These are phyloP conservation scores for Echeneis naucrates DNA, from an alignment of 2,797 vertebrate species.

Conservation along the genomic window DNA sequence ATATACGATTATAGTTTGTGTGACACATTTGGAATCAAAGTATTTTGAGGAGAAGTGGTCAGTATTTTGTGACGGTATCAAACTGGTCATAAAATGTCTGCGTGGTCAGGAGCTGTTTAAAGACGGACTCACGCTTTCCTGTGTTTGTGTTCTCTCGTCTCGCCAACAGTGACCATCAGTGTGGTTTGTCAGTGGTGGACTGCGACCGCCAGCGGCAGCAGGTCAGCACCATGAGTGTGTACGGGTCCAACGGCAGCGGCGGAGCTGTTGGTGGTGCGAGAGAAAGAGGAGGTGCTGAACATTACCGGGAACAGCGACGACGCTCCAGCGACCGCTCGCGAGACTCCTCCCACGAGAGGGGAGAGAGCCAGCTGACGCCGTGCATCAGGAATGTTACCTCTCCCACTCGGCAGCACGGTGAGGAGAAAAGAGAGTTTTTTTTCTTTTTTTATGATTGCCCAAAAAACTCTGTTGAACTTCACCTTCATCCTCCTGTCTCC, in stretches of 20 bases:
- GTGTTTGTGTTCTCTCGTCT: neutral
- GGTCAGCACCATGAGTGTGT: slow-evolving; percentile 89
- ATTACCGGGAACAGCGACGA: slow-evolving; percentile 80
- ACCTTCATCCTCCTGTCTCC: neutral
- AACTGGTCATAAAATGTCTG: neutral
- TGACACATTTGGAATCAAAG: neutral
- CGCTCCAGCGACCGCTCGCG: slow-evolving; percentile 95
- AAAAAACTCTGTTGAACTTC: neutral
- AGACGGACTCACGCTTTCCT: neutral
- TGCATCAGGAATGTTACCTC: slow-evolving; percentile 98
- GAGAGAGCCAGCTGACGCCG: slow-evolving; percentile 94
- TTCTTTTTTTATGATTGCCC: too few species aligned
- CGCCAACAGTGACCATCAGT: slow-evolving; percentile 86
- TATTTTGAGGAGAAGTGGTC: too few species aligned
- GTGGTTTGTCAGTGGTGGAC: slow-evolving; percentile 85
- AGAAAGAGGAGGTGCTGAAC: slow-evolving; percentile 76
- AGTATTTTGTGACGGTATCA: neutral
- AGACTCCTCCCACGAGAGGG: slow-evolving; percentile 95
- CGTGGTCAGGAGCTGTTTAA: neutral
- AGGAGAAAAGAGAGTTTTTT: slow-evolving; percentile 15
- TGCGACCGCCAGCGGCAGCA: slow-evolving; percentile 71
- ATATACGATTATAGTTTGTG: neutral
- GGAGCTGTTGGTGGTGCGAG: slow-evolving; percentile 20
- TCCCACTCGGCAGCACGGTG: slow-evolving; percentile 92
- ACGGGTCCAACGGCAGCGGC: slow-evolving; percentile 73